A percentile compares a stretch with the other conserved stretches of the same genome.
Evolutionary conservation across 2,113 vertebrate genomes (phyloP).

Genomic region (Gavialis gangeticus): DNA sequence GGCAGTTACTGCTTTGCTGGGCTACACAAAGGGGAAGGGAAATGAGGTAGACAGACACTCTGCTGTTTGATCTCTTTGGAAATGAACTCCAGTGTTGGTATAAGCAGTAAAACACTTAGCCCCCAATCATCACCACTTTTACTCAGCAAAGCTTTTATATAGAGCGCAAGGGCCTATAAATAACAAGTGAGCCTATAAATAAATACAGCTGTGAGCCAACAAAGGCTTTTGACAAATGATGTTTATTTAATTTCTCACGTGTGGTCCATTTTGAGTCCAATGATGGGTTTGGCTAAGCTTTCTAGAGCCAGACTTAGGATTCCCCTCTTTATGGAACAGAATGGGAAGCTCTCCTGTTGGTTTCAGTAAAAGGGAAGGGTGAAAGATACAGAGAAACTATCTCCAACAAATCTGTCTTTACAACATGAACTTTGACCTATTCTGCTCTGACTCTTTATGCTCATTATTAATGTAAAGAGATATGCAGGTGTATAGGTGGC

Average conservation of each 20-base stretch:
- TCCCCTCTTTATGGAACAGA: not conserved
- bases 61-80: slow-evolving; percentile 26
- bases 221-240: slow-evolving; percentile 83
- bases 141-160: slow-evolving; percentile 75
- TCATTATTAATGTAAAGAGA: not conserved
- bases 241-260: slow-evolving; percentile 85
- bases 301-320: slow-evolving; percentile 51
- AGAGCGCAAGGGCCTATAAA: slow-evolving; percentile 75
- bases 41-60: not conserved
- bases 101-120: slow-evolving; percentile 47
- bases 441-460: not conserved
- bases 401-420: not conserved
- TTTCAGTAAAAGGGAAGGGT: not conserved
- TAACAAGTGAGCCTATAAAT: slow-evolving; percentile 79
- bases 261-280: slow-evolving; percentile 79
- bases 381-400: not conserved
- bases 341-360: slow-evolving; percentile 11
- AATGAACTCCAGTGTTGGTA: slow-evolving; percentile 25
- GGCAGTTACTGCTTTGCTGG: not conserved
- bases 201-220: slow-evolving; percentile 83
- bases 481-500: not conserved
- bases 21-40: not conserved
- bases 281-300: slow-evolving; percentile 29
- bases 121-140: slow-evolving; percentile 54
- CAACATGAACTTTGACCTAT: not conserved